Percentiles rank a stretch among this genome's conserved stretches.
Conservation (phyloP, 2,113 vertebrate species). For the Prionailurus viverrinus region DNA sequence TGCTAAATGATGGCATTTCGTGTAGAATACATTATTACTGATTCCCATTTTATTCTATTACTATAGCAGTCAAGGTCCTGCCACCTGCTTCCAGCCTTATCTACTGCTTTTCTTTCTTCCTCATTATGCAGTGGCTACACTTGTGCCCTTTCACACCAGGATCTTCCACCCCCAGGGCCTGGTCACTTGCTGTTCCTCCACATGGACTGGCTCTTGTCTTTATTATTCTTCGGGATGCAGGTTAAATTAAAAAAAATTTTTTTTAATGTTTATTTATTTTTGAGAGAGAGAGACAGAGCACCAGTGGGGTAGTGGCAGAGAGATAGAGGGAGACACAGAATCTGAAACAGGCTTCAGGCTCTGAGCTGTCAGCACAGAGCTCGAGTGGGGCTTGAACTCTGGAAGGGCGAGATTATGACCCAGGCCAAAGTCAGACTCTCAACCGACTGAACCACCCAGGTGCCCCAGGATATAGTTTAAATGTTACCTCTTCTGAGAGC, state of each 20-base stretch:
- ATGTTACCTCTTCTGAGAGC: background rate
- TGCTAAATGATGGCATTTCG: slow-evolving; percentile 8
- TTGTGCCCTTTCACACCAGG: background rate
- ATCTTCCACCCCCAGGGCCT: background rate
- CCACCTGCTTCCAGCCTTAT: background rate
- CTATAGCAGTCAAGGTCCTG: background rate
- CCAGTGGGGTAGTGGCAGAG: no score
- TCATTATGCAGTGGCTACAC: background rate
- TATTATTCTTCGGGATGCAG: background rate
- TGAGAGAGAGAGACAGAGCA: no score
- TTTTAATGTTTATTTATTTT: no score
- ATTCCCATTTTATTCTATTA: background rate
- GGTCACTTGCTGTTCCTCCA: background rate
- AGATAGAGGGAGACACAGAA: no score
- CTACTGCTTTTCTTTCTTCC: background rate
- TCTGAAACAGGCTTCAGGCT: no score
- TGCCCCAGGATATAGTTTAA: background rate
- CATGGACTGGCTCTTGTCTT: background rate
- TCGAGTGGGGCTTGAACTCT: no score
- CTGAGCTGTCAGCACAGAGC: no score
- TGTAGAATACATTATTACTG: background rate
- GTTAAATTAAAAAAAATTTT: background rate
- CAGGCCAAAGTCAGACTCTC: no score
- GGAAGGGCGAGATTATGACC: no score
- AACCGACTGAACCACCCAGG: no score